Evolutionary conservation across 2,888 invertebrate species (phyloP).

Genomic region (Patella pellucida): DNA sequence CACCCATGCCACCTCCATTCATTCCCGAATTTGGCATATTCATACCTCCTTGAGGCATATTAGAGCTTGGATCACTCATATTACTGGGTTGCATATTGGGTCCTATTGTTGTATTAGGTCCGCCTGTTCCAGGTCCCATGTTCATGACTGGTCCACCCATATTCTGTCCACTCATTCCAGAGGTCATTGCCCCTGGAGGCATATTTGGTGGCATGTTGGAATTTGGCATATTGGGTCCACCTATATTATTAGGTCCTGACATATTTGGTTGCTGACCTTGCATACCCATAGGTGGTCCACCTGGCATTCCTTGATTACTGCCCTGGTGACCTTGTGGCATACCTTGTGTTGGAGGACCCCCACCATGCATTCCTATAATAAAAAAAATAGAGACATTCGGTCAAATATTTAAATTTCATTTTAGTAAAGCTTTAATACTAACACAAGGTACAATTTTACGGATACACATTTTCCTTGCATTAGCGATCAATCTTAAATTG

Average conservation of each 20-base stretch:
- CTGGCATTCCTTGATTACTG: slow-evolving; percentile 40
- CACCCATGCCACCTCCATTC: slow-evolving; percentile 30
- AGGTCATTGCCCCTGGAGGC: slow-evolving; percentile 18
- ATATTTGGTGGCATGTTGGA: slow-evolving; percentile 24
- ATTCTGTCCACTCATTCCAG: slow-evolving; percentile 38
- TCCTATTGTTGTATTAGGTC: slow-evolving; percentile 48
- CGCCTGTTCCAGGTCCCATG: slow-evolving; percentile 31
- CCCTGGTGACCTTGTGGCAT: slow-evolving; percentile 26
- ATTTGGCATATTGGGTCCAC: slow-evolving; percentile 22
- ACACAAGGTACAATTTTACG: too few species aligned
- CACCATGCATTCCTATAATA: slow-evolving; percentile 1
- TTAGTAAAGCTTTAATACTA: too few species aligned
- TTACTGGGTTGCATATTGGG: slow-evolving; percentile 32
- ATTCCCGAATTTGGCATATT: slow-evolving; percentile 26
- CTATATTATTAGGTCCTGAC: slow-evolving; percentile 28
- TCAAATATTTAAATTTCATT: too few species aligned
- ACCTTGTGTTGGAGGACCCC: slow-evolving; percentile 19
- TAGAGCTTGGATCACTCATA: slow-evolving; percentile 25
- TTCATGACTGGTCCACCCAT: slow-evolving; percentile 48
- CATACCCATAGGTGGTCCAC: slow-evolving; percentile 37
- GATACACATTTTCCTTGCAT: too few species aligned
- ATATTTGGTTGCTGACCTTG: slow-evolving; percentile 19
- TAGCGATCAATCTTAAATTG: too few species aligned
- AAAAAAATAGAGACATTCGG: neutral
- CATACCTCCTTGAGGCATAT: slow-evolving; percentile 24